These are phyloP conservation scores for Spondyliosoma cantharus DNA, from an alignment of 2,797 vertebrate species.

Conservation along the genomic window DNA sequence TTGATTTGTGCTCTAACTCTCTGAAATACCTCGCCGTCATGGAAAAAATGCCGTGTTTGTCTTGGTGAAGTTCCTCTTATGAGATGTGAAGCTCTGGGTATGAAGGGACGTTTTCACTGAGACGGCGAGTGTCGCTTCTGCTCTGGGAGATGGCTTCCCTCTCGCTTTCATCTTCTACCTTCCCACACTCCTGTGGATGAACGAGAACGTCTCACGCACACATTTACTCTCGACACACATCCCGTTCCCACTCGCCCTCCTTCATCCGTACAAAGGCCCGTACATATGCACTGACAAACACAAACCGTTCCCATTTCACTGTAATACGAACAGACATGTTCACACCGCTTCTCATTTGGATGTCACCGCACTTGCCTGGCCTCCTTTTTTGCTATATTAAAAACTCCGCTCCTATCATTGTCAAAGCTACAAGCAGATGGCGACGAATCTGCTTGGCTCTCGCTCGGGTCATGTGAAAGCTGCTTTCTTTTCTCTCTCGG, in stretches of 20 bases:
- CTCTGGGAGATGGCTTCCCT: slow-evolving; percentile 49
- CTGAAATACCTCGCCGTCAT: not conserved
- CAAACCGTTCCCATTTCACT: slow-evolving; percentile 59
- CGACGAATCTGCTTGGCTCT: slow-evolving; percentile 69
- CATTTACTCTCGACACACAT: not conserved
- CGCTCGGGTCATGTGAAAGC: slow-evolving; percentile 70
- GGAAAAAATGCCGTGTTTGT: slow-evolving; percentile 31
- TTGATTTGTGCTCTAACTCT: not conserved
- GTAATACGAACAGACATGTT: slow-evolving; percentile 75
- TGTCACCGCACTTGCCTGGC: slow-evolving; percentile 65
- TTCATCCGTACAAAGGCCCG: slow-evolving; percentile 47
- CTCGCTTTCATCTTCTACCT: slow-evolving; percentile 64
- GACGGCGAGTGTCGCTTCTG: slow-evolving; percentile 52
- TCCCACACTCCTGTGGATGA: slow-evolving; percentile 60
- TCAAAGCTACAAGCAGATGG: slow-evolving; percentile 79
- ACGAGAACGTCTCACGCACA: slow-evolving; percentile 45
- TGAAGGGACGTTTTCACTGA: slow-evolving; percentile 35
- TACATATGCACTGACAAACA: slow-evolving; percentile 52
- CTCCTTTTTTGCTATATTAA: slow-evolving; percentile 72
- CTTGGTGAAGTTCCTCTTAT: slow-evolving; percentile 16
- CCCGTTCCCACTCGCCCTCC: slow-evolving; percentile 25
- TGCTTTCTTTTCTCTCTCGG: slow-evolving; percentile 32
- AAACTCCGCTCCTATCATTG: slow-evolving; percentile 77
- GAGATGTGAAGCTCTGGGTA: slow-evolving; percentile 39
- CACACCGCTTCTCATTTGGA: slow-evolving; percentile 74